Evolutionary conservation across 2,888 invertebrate species (phyloP).

Genomic region (Cetonia aurata): DNA sequence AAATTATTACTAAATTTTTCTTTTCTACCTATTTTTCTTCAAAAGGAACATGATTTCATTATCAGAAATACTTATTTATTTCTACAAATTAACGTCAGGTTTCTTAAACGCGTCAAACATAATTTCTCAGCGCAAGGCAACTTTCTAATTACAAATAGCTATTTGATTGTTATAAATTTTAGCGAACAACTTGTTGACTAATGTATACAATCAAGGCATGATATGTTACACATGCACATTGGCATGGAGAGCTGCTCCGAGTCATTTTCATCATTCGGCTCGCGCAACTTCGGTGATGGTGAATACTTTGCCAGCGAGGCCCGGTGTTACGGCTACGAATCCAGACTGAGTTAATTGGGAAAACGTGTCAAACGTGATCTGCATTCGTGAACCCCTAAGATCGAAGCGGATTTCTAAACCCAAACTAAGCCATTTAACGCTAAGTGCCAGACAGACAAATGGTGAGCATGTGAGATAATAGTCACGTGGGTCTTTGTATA

Average conservation of each 20-base stretch:
- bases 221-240: constrained; percentile 17
- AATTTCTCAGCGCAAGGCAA: too few species aligned
- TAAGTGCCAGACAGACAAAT: constrained; percentile 20
- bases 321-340: constrained; percentile 10
- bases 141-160: too few species aligned
- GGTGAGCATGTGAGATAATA: neutral
- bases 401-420: constrained; percentile 51
- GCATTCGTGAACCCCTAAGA: constrained; percentile 56
- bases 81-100: too few species aligned
- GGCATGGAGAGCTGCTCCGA: too few species aligned
- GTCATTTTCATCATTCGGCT: too few species aligned
- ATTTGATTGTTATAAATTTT: neutral
- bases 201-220: neutral
- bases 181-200: constrained; percentile 13
- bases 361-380: constrained; percentile 64
- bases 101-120: too few species aligned
- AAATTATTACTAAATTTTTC: too few species aligned
- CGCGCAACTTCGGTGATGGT: neutral
- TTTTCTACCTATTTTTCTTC: too few species aligned
- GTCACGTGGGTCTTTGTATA: neutral
- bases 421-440: constrained; percentile 61
- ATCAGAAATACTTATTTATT: too few species aligned
- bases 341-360: constrained; percentile 59
- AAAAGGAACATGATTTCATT: too few species aligned
- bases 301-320: constrained; percentile 11